Evolutionary conservation across 2,113 vertebrate species (phyloP).

Genomic region (Thinocorus orbignyianus): DNA sequence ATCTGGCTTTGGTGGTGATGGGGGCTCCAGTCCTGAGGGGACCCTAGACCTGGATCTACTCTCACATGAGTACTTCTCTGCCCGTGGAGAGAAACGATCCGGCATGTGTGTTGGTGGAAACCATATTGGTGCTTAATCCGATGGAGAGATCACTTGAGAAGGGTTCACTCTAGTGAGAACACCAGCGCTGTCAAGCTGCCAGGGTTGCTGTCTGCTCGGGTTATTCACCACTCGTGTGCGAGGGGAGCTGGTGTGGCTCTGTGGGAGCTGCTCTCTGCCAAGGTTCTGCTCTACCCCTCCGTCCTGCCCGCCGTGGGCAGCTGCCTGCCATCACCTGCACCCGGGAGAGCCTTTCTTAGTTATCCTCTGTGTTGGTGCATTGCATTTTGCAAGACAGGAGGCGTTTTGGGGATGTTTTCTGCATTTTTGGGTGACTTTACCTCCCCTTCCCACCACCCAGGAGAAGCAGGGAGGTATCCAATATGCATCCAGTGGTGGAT

Average conservation of each 20-base stretch:
- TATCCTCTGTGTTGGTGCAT: background rate
- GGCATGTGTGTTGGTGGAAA: background rate
- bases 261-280: background rate
- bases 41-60: background rate
- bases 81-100: background rate
- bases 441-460: background rate
- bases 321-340: background rate
- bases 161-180: background rate
- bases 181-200: background rate
- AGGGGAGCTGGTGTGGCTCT: background rate
- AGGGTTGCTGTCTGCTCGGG: background rate
- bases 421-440: fast-evolving
- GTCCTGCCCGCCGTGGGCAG: background rate
- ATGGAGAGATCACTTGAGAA: background rate
- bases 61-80: fast-evolving
- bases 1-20: background rate
- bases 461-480: background rate
- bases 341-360: fast-evolving
- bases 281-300: background rate
- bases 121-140: background rate
- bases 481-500: too few species aligned
- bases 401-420: background rate
- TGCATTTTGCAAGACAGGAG: background rate
- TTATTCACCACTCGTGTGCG: background rate
- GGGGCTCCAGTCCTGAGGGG: too few species aligned